Evolutionary conservation across 2,113 vertebrate species (phyloP).

Genomic region (Malurus elegans): DNA sequence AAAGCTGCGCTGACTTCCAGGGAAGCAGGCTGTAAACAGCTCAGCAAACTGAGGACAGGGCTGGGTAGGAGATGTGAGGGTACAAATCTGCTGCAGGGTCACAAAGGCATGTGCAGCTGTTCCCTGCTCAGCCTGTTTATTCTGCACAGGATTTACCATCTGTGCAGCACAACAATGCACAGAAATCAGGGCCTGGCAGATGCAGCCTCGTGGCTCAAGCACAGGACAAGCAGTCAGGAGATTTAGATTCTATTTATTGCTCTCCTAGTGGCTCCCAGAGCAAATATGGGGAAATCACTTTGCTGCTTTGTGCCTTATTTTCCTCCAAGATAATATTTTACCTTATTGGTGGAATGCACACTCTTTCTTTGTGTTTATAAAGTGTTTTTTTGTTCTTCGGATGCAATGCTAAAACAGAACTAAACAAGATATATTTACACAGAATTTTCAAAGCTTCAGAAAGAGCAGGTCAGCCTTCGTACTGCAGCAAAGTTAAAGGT

Average conservation of each 20-base stretch:
- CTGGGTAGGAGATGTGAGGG: not conserved
- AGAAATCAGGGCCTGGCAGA: not conserved
- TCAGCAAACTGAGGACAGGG: not conserved
- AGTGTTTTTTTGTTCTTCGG: not conserved
- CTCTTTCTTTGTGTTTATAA: not conserved
- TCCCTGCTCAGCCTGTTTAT: conserved; percentile 8
- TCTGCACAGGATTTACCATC: conserved; percentile 28
- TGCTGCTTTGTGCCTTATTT: not conserved
- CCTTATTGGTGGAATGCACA: not conserved
- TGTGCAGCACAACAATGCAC: conserved; percentile 32
- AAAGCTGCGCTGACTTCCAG: conserved; percentile 18
- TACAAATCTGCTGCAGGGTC: not conserved
- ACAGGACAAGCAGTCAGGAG: conserved; percentile 57
- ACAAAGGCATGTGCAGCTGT: conserved; percentile 17
- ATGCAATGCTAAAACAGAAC: not conserved
- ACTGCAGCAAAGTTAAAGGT: not conserved
- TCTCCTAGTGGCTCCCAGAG: not conserved
- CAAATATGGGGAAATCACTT: not conserved
- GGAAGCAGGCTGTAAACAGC: not conserved
- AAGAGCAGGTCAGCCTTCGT: not conserved
- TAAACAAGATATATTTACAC: not conserved
- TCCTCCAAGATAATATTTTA: not conserved
- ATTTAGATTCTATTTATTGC: conserved; percentile 50
- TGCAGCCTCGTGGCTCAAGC: conserved; percentile 38
- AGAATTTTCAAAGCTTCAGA: not conserved